phyloP scores from a whole-genome alignment of 2,797 vertebrate genomes.

The Poliocrania exsul region DNA sequence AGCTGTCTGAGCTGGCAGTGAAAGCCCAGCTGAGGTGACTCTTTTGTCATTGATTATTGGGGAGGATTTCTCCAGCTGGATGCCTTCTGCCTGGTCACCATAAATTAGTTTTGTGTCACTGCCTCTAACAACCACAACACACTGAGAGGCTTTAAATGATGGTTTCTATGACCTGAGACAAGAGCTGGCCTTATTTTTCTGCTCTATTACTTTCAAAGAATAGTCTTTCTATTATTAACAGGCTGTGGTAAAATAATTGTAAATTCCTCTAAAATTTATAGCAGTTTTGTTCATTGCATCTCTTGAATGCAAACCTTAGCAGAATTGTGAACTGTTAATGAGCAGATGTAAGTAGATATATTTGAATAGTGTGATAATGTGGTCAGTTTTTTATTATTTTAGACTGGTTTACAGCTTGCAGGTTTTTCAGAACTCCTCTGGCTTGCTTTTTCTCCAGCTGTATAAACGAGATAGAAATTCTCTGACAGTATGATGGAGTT shows the following conservation, averaged over 20 bases:
- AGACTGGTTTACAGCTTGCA: not conserved
- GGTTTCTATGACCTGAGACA: slow-evolving; percentile 39
- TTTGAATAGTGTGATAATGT: not conserved
- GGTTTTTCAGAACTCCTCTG: not conserved
- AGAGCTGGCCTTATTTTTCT: slow-evolving; percentile 11
- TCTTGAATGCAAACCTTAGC: not conserved
- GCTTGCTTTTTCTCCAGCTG: not conserved
- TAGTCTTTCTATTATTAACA: slow-evolving; percentile 18
- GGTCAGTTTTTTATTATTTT: not conserved
- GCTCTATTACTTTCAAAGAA: slow-evolving; percentile 17
- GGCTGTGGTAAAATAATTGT: not conserved
- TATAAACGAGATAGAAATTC: slow-evolving; percentile 14
- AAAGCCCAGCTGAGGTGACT: slow-evolving; percentile 39
- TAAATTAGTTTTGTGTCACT: slow-evolving; percentile 52
- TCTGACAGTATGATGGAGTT: not conserved
- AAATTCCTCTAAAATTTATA: slow-evolving; percentile 5
- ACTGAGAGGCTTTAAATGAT: slow-evolving; percentile 41
- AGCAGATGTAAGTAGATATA: not conserved
- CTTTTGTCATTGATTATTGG: slow-evolving; percentile 66
- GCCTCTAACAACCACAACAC: slow-evolving; percentile 37
- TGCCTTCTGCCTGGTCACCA: slow-evolving; percentile 37
- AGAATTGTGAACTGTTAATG: not conserved
- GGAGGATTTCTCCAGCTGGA: slow-evolving; percentile 34
- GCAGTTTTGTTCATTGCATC: not conserved
- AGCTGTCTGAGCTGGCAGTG: not conserved